Evolutionary conservation across 2,888 invertebrate species (phyloP), one percentile per base, ranked within the genome.

Genomic region (Amaurobius ferox): DNA sequence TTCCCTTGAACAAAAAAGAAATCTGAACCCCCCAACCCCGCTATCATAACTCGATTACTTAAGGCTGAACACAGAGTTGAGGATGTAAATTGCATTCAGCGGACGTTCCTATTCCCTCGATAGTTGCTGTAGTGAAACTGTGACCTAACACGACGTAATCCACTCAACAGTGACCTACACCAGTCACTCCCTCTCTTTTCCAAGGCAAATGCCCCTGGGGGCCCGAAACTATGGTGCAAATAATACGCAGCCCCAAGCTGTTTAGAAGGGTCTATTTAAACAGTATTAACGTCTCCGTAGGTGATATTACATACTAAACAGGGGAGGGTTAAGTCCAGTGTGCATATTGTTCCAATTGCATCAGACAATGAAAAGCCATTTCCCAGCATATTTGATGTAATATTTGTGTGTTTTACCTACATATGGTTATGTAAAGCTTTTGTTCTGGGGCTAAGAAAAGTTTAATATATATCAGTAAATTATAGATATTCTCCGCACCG

Each of bases 141-240:
- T 83, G 83, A 83, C 77, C 83, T 83, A 83, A 83, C 83, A 83
- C 66, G 71, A 66, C 83, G 83, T 83, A 83, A 83, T 83, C 83
- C 71, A 77, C 70, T 83, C 83, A 77, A 39, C 29, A 83, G 77
- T 83, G 83, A 83, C 77, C 83, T 77, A 72, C 39, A 71, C 83
- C 71, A 81, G 81, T 76, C 80, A 74, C 81, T 74, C 81, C 73
- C 48, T 72, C 70, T 73, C 73, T 73, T 70, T 44, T 48, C 66
- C 55, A 66, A 30, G 80, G 29, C 72, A 40, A 79, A 26, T 39
- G 44, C 70, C 74, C 68, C 55, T 55, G 62, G 68, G 81, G 81
- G 23, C 55, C 44, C 30, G 70, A 76, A 77, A 66, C 83, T 77
- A 72, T 72, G 71, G 83, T 77, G 76, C 83, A 81, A 81, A 81